Base-by-base conservation (phyloP, 1,140 invertebrate genomes). In the Trypoxylus dichotomus region DNA sequence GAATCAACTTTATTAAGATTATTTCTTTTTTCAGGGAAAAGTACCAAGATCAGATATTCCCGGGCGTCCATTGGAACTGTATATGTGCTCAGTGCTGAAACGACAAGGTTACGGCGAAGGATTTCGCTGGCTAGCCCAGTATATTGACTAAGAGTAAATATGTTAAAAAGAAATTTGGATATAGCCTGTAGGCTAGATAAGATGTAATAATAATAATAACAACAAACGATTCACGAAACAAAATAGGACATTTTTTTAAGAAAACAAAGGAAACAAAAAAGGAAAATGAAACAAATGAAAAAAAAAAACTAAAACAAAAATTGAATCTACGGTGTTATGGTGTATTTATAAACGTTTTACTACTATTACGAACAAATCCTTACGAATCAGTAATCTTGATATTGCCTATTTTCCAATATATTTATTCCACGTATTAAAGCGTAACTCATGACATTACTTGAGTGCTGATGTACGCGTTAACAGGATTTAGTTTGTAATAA, bases 81-180 rank as follows among this genome's bases (percentile, higher is more conserved):
- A 98, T 89, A 99, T 99, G 98, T 99, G 98, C 88, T 99, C 97
- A 81, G 97, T 99, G 82, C 90, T 99, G 83, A 99, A 98, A 89
- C 92, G 97, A 86, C 98, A 99, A 90, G 98, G 98, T 78, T 99
- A 99, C 87, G 98, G 98, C 78, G 98, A 99, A 89, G 98, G 97
- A 83, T 99, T 99, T 91, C 94, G 98, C 87, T 99, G 98, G 98
- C 91, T 99, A 85, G 96, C 97, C 83, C 96, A 99, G 90, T 98
- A 98, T 89, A 97, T 98, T 86, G 94, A 96, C 91, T 96, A 93
- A 95, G 89, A 75, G 82, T 32, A 41, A 74, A 74, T 68, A 25
- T 27, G 19, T 15, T 25, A 68, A 19, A 29, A 54, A n/a, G 19
- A 19, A 54, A 68, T 68, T 68, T 68, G 21, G 60, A 24, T 68